phyloP scores from a whole-genome alignment of 2,888 invertebrate genomes.

The Temnothorax unifasciatus region DNA sequence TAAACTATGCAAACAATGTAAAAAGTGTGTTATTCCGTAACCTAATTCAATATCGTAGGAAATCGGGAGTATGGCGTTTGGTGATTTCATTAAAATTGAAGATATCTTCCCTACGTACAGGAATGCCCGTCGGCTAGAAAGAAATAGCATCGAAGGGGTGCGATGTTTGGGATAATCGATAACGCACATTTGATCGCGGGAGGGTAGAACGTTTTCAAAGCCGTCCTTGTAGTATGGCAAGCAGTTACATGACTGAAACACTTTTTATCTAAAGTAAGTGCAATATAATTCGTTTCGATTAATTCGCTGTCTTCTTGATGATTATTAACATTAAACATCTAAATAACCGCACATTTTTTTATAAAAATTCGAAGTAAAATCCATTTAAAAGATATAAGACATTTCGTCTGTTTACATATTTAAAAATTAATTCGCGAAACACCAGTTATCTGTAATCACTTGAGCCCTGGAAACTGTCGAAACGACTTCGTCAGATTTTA shows the following conservation, averaged over 20 bases:
- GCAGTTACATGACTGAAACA: not conserved
- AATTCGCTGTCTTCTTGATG: not conserved
- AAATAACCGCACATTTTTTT: not conserved
- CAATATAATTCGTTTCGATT: not conserved
- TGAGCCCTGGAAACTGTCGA: not conserved
- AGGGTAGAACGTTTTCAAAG: constrained; percentile 61
- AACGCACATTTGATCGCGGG: constrained; percentile 57
- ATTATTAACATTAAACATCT: not conserved
- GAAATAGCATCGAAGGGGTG: constrained; percentile 61
- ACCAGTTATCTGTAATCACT: not conserved
- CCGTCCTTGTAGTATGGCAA: constrained; percentile 3
- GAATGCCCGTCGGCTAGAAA: constrained; percentile 64
- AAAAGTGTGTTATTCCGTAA: constrained; percentile 15
- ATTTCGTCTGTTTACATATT: not conserved
- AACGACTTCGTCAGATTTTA: not conserved
- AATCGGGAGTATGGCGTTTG: constrained; percentile 7
- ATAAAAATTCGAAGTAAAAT: not conserved
- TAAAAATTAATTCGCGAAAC: constrained; percentile 7
- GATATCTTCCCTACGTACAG: constrained; percentile 44
- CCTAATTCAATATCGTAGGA: constrained; percentile 19
- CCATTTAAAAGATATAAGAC: not conserved
- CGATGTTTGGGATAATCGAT: constrained; percentile 69
- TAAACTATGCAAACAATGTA: not conserved
- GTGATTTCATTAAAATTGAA: constrained; percentile 47
- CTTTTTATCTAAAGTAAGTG: constrained; percentile 16